Base-by-base conservation (phyloP, 2,797 vertebrate genomes). In the Pangasius larnaudii region DNA sequence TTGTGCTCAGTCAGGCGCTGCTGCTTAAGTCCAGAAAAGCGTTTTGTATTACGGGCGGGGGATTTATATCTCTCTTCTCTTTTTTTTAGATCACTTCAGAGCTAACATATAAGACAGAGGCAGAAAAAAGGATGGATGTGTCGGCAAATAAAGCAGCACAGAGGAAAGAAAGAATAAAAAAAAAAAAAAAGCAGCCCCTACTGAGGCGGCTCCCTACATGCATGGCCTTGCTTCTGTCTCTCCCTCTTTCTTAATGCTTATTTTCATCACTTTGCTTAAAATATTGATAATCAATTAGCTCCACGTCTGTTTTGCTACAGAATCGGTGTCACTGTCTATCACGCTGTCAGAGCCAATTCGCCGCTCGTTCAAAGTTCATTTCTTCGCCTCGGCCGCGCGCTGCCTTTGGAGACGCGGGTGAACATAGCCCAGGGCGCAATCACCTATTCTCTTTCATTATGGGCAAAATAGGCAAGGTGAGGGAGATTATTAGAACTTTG, bases 371-470 rank as follows among this genome's bases (percentile, higher is more conserved):
- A 96, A 97, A 98, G 98, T 97, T 98, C 95, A 98, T 98, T 97
- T 97, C 97, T 97, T 94, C 9, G n/a, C 72, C 78, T 69, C 61
- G 30, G 36, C 71, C 49, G n/a, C 39, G 59, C 85, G 81, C 63
- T 56, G 96, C 95, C 96, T 97, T 96, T 96, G 96, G 96, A 97
- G 96, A 95, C 96, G 96, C 51, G 95, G 58, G 93, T 92, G 96
- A 96, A 98, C 97, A 97, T 97, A 96, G 98, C 98, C 98, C 91
- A 96, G 97, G 98, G 98, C 97, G 98, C 97, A 97, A 99, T 99
- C 98, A 98, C 98, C 98, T 98, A 99, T 99, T 99, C 98, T 97
- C 98, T 99, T 99, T 99, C 97, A 99, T 99, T 98, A 98, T 96
- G 93, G 97, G 96, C 96, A 97, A 98, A 98, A 97, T 97, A 97